Evolutionary conservation across 2,888 invertebrate genomes (phyloP).

Genomic region (Tridacna crocea): DNA sequence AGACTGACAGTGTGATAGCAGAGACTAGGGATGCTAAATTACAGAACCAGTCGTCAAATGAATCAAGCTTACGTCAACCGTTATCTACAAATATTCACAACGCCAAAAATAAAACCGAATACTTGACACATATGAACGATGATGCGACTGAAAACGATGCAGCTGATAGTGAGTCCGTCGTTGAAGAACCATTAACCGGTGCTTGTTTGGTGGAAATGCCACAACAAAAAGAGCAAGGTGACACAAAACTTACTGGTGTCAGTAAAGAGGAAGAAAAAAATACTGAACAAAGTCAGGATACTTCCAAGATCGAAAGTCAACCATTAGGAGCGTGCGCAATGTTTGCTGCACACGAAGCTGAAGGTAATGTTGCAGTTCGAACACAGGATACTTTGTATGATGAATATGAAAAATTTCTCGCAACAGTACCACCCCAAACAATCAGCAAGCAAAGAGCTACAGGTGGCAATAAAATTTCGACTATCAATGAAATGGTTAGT

Average conservation of each 20-base stretch:
- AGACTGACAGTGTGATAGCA: slow-evolving; percentile 26
- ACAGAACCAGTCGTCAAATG: background rate
- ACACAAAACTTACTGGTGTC: no score
- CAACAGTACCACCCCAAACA: background rate
- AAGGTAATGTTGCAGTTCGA: background rate
- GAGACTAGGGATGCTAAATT: slow-evolving; percentile 2
- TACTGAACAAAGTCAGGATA: background rate
- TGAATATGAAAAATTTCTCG: slow-evolving; percentile 46
- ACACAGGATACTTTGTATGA: slow-evolving; percentile 43
- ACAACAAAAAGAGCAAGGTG: no score
- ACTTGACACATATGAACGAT: no score
- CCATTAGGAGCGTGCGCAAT: slow-evolving; percentile 1
- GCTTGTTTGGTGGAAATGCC: background rate
- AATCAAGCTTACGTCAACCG: no score
- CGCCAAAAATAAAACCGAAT: no score
- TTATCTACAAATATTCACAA: no score
- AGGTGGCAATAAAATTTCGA: background rate
- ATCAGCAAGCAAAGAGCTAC: background rate
- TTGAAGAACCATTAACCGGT: background rate
- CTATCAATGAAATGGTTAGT: no score
- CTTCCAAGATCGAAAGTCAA: background rate
- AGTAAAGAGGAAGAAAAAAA: no score
- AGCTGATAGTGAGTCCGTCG: background rate
- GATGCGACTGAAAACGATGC: background rate
- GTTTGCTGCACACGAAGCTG: background rate